phyloP scores from a whole-genome alignment of 2,797 vertebrate species.

The Cynodonichthys magdalenae region DNA sequence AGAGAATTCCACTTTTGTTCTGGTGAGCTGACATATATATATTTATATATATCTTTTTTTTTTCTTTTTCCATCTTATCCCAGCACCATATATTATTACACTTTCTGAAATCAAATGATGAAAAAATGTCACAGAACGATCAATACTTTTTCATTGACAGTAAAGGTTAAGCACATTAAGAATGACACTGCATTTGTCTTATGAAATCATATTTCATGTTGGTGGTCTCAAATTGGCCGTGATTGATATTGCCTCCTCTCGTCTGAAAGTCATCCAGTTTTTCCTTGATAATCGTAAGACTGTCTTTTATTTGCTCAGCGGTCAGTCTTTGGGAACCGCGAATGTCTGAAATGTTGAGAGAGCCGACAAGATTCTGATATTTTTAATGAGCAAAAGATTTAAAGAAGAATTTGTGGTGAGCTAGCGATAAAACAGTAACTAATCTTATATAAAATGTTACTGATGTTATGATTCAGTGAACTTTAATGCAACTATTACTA shows the following conservation, averaged over 20 bases:
- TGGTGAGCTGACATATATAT: slow-evolving; percentile 68
- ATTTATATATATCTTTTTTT: too few species aligned
- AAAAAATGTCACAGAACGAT: slow-evolving; percentile 85
- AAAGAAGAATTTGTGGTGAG: too few species aligned
- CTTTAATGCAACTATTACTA: too few species aligned
- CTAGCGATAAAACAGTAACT: too few species aligned
- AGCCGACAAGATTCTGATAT: not conserved
- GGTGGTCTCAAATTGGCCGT: slow-evolving; percentile 87
- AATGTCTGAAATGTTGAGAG: slow-evolving; percentile 55
- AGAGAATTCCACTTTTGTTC: slow-evolving; percentile 72
- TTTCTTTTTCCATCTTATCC: slow-evolving; percentile 75
- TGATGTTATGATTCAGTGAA: too few species aligned
- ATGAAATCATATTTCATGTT: slow-evolving; percentile 91
- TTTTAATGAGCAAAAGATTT: not conserved
- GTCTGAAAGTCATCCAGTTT: slow-evolving; percentile 84
- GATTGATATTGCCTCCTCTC: slow-evolving; percentile 85
- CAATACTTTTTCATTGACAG: slow-evolving; percentile 91
- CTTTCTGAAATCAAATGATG: slow-evolving; percentile 89
- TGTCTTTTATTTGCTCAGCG: slow-evolving; percentile 78
- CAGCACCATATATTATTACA: slow-evolving; percentile 86
- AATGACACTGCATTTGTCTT: slow-evolving; percentile 90
- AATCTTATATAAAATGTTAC: too few species aligned
- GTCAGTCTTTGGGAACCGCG: slow-evolving; percentile 75
- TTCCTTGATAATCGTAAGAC: slow-evolving; percentile 81
- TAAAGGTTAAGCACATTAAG: slow-evolving; percentile 92